Evolutionary conservation across 2,113 vertebrate genomes (phyloP).

Genomic region (Chloebia gouldiae): DNA sequence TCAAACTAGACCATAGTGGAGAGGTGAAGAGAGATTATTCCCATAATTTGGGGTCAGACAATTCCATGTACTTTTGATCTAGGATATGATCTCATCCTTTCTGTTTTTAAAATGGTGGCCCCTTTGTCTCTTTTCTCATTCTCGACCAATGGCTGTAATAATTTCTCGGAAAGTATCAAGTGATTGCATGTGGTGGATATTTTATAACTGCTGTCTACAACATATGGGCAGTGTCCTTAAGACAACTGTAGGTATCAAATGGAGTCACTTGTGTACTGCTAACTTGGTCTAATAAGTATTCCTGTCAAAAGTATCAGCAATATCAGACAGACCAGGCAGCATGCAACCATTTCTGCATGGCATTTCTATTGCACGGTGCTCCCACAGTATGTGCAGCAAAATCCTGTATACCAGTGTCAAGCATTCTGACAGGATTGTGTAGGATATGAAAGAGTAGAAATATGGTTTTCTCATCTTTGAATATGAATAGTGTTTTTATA

Average conservation of each 20-base stretch:
- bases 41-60: neutral
- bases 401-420: neutral
- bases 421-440: neutral
- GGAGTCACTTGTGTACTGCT: neutral
- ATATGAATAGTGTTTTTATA: neutral
- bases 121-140: neutral
- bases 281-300: constrained; percentile 1
- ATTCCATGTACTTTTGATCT: neutral
- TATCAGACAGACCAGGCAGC: neutral
- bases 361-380: neutral
- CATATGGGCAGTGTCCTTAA: neutral
- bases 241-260: neutral
- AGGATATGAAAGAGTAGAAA: neutral
- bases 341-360: neutral
- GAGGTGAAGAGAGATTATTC: neutral
- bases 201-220: neutral
- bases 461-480: neutral
- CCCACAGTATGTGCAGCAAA: neutral
- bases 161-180: neutral
- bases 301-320: neutral
- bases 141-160: neutral
- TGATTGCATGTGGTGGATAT: neutral
- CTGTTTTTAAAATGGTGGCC: neutral
- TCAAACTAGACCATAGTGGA: neutral
- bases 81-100: neutral